Percentiles rank a stretch among this genome's conserved stretches.
These are phyloP conservation scores for Promerops cafer DNA, from an alignment of 2,113 vertebrate genomes.

Conservation along the genomic window DNA sequence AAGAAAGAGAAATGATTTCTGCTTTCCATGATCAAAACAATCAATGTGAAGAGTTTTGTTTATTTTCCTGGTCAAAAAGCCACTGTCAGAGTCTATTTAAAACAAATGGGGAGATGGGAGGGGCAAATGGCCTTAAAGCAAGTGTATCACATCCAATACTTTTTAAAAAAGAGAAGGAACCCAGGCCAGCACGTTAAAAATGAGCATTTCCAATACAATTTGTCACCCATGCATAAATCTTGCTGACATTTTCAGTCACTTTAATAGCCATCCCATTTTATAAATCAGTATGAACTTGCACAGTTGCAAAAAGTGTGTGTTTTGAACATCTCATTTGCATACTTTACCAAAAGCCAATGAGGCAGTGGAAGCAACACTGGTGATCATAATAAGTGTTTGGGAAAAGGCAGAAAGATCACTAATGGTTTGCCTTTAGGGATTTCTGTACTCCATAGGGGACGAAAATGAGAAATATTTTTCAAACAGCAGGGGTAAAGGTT, in stretches of 20 bases:
- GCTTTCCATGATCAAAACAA: constrained; percentile 52
- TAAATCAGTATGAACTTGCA: constrained; percentile 99
- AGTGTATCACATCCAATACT: constrained; percentile 63
- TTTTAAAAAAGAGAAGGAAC: constrained; percentile 53
- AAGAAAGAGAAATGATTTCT: constrained; percentile 9
- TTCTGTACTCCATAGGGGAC: constrained; percentile 99
- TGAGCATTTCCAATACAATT: constrained; percentile 92
- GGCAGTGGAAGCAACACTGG: constrained; percentile 94
- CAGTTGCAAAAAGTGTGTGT: constrained; percentile 99
- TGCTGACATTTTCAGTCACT: constrained; percentile 98
- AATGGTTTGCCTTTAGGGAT: constrained; percentile 99
- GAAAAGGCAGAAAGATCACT: constrained; percentile 98
- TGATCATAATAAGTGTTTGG: constrained; percentile 99
- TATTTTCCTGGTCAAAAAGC: constrained; percentile 75
- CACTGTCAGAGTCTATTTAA: constrained; percentile 70
- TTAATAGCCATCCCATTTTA: constrained; percentile 96
- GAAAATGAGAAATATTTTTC: constrained; percentile 99
- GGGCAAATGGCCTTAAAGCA: constrained; percentile 64
- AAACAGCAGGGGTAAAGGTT: constrained; percentile 99
- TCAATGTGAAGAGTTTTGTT: constrained; percentile 67
- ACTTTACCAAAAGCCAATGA: constrained; percentile 99
- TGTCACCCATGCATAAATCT: constrained; percentile 99
- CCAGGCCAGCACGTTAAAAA: constrained; percentile 72
- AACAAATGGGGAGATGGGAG: constrained; percentile 51
- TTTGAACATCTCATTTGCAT: constrained; percentile 99